phyloP scores from a whole-genome alignment of 2,888 invertebrate species.

The Meghimatium bilineatum region DNA sequence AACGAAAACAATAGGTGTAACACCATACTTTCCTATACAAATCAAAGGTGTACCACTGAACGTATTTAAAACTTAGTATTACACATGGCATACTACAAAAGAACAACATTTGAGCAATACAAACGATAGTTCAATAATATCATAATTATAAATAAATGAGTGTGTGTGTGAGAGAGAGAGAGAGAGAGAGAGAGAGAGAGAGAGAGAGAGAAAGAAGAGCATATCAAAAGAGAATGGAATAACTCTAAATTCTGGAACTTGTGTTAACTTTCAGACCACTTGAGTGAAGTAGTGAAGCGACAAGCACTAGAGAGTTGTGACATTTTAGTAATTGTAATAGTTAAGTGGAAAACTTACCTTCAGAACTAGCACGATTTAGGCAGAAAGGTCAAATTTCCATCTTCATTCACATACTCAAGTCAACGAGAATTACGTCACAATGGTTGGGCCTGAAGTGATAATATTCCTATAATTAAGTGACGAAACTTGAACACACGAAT shows the following conservation, averaged over 20 bases:
- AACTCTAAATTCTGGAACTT: neutral
- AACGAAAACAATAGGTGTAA: no score
- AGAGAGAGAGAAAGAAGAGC: neutral
- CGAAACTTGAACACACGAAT: no score
- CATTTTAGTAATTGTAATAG: neutral
- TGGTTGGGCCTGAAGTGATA: neutral
- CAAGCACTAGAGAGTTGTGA: neutral
- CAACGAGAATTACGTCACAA: neutral
- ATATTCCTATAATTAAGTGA: no score
- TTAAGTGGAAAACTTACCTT: neutral
- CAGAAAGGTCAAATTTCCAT: neutral
- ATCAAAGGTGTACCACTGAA: no score
- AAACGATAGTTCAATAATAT: no score
- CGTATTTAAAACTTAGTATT: no score
- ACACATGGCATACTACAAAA: no score
- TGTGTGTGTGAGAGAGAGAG: neutral
- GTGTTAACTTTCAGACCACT: neutral
- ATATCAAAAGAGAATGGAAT: no score
- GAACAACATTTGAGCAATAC: no score
- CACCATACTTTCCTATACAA: no score
- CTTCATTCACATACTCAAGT: neutral
- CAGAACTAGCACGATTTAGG: neutral
- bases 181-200: conserved; percentile 5
- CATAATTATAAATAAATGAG: neutral
- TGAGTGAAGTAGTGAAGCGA: neutral